These are phyloP conservation scores for Rhipidura dahli DNA, from an alignment of 2,113 vertebrate species.

Conservation along the genomic window DNA sequence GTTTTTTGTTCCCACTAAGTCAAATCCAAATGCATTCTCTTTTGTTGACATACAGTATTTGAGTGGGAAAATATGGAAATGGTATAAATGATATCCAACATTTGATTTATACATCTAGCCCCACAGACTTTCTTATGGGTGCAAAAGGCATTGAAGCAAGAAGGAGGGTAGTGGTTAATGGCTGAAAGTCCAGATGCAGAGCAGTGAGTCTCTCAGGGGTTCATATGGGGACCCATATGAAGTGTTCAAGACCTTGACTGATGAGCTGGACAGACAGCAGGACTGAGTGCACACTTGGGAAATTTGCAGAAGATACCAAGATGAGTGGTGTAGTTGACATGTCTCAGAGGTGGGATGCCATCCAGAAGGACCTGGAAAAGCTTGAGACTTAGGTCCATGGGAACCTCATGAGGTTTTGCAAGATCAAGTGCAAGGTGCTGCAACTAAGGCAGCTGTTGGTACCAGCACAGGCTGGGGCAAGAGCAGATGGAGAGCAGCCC, in stretches of 20 bases:
- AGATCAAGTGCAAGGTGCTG: neutral
- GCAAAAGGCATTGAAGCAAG: neutral
- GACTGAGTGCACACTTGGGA: neutral
- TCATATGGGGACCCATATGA: accelerated
- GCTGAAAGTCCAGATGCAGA: neutral
- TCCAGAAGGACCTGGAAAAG: neutral
- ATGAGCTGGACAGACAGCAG: neutral
- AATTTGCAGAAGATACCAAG: neutral
- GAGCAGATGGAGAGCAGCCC: neutral
- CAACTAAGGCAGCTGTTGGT: accelerated
- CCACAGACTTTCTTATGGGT: neutral
- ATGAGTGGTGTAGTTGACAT: neutral
- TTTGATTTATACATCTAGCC: neutral
- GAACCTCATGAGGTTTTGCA: neutral
- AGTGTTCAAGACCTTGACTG: neutral
- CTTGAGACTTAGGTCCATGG: too few relatives aligned
- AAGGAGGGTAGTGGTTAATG: neutral
- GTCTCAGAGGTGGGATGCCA: neutral
- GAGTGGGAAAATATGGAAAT: neutral
- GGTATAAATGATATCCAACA: neutral
- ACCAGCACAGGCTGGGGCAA: too few relatives aligned
- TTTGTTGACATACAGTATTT: neutral
- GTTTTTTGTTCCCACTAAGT: neutral
- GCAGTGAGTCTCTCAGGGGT: too few relatives aligned
- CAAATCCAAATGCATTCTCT: neutral